Base-by-base conservation (phyloP, 2,888 invertebrate genomes). In the Allolobophora icterica region DNA sequence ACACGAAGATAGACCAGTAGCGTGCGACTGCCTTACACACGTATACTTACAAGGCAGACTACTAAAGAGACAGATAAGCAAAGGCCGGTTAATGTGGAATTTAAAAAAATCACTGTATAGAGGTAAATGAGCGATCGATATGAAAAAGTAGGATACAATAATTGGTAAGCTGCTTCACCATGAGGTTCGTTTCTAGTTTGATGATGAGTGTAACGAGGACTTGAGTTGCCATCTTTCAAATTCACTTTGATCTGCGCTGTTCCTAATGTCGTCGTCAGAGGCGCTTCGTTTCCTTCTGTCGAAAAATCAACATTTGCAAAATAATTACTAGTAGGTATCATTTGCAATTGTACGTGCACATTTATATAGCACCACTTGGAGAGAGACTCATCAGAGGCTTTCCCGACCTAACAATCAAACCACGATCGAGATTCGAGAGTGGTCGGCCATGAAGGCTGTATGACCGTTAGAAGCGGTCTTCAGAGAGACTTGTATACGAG, bases 221-320 rank as follows among this genome's bases (percentile, higher is more conserved):
- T 71, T n/a, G n/a, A 71, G 71, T 71, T n/a, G 71, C n/a, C 71
- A n/a, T 71, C 71, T 71, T 30, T 6, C 4, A 71, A 71, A n/a
- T 71, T 71, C 71, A 71, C 30, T 71, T 71, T 71, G 71, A 71
- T 71, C n/a, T 71, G 30, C n/a, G 71, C n/a, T n/a, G 71, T 71
- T 71, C 71, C 71, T 13, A n/a, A 71, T n/a, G 71, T 71, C n/a
- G 71, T 71, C 71, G n/a, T n/a, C 71, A 71, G 71, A 71, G 71
- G 71, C 71, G 71, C 71, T 71, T 71, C 71, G 71, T 71, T 71
- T n/a, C 71, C 71, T 71, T 71, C 71, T 71, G 71, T n/a, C 6
- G 8, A n/a, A 52, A 71, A 30, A 71, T 71, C 71, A 71, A 71
- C 71, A 71, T 52, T 8, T 1, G 52, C 21, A 52, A 52, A n/a